Evolutionary conservation across 2,888 invertebrate species (phyloP), one percentile per base, ranked within the genome.

Genomic region (Petrolisthes manimaculis): DNA sequence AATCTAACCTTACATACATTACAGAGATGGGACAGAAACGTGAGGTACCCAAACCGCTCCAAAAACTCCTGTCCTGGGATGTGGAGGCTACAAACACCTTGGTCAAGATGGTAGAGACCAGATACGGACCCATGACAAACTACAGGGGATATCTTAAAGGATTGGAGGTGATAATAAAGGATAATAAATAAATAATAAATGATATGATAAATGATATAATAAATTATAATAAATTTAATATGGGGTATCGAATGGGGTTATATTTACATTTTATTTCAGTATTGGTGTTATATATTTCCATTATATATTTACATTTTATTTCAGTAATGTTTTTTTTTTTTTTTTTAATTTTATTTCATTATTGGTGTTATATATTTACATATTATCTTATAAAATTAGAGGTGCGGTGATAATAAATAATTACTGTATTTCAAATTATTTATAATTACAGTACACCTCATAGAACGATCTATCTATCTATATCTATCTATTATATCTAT

Each of bases 331-430:
- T n/a, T 12, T 14, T n/a, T 67, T 14, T 67, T n/a, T 37, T 37
- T 37, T 37, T 0, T 37, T 37, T 37, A 37, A 1, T 37, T 1
- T 37, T 37, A 37, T 37, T 37, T 1, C 37, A 37, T 37, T 37
- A 37, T 37, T 37, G 1, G 0, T 37, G 37, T 37, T 37, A 2
- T 37, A 1, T 37, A 37, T 37, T 37, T n/a, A n/a, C n/a, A n/a
- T n/a, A n/a, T n/a, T 53, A 54, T 24, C 51, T 89, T 24, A 89
- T 83, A 71, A 86, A 81, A 69, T 78, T 89, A 24, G 89, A 89
- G 89, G 89, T 89, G 71, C 51, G 61, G 14, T 5, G 4, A 3
- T 82, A 51, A n/a, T n/a, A 51, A 21, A 12, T n/a, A 12, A 37
- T n/a, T n/a, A n/a, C n/a, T n/a, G n/a, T n/a, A n/a, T n/a, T n/a